Evolutionary conservation across 2,888 invertebrate species (phyloP).

Genomic region (Herminia tarsipennalis): DNA sequence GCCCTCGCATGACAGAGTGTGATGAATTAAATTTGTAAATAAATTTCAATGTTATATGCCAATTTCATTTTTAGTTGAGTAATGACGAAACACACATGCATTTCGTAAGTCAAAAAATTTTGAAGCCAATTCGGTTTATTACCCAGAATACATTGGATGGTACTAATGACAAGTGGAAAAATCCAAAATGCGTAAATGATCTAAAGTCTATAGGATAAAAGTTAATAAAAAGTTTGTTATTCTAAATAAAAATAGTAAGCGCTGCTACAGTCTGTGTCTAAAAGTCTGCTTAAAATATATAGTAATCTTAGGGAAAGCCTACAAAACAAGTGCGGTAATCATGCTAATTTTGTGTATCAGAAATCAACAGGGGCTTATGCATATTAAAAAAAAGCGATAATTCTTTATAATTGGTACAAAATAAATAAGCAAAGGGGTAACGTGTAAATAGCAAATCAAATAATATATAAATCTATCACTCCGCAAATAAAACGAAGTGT

Average conservation of each 20-base stretch:
- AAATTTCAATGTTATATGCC: conserved; percentile 57
- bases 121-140: conserved; percentile 53
- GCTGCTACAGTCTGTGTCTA: conserved; percentile 14
- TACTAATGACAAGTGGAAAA: conserved; percentile 36
- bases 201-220: conserved; percentile 32
- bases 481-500: conserved; percentile 63
- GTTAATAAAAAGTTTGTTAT: conserved; percentile 9
- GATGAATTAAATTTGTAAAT: conserved; percentile 42
- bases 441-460: conserved; percentile 63
- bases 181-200: conserved; percentile 43
- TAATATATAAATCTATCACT: conserved; percentile 48
- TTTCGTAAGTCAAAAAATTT: conserved; percentile 55
- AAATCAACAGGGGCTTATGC: conserved; percentile 55
- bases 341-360: conserved; percentile 30
- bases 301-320: conserved; percentile 29
- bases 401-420: conserved; percentile 18
- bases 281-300: conserved; percentile 15
- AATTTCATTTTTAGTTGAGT: conserved; percentile 55
- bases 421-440: conserved; percentile 53
- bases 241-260: conserved; percentile 36
- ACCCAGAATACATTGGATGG: conserved; percentile 66
- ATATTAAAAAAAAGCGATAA: conserved; percentile 40
- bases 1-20: conserved; percentile 57
- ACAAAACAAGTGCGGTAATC: conserved; percentile 35
- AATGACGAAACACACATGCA: conserved; percentile 45